phyloP scores from a whole-genome alignment of 2,113 vertebrate species.

The Scomber japonicus region DNA sequence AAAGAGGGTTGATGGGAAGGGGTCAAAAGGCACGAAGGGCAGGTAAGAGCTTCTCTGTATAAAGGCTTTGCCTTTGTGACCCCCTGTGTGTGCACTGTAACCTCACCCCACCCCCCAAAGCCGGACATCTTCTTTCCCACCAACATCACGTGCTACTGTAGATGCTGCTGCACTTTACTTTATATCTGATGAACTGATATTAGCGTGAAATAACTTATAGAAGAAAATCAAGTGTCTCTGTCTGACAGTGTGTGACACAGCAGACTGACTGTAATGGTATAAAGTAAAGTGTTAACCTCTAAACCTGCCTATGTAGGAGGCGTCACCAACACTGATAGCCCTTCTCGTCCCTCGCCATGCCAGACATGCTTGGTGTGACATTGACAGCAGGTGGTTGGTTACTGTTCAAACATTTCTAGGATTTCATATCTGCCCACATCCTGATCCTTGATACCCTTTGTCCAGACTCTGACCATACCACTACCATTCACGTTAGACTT shows the following conservation, averaged over 20 bases:
- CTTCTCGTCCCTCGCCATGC: constrained; percentile 24
- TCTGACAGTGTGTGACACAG: neutral
- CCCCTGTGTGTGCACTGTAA: constrained; percentile 71
- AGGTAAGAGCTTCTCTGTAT: constrained; percentile 87
- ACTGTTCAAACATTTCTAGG: constrained; percentile 61
- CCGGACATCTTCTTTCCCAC: constrained; percentile 52
- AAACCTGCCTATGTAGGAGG: constrained; percentile 46
- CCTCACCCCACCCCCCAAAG: constrained; percentile 31
- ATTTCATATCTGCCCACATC: constrained; percentile 53
- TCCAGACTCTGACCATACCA: constrained; percentile 35
- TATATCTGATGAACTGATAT: constrained; percentile 35
- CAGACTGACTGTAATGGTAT: constrained; percentile 34
- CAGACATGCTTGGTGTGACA: constrained; percentile 62
- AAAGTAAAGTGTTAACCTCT: constrained; percentile 68
- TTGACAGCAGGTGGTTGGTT: constrained; percentile 54
- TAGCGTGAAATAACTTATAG: too few species aligned
- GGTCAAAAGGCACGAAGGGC: constrained; percentile 85
- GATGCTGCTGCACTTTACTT: constrained; percentile 72
- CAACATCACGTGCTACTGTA: constrained; percentile 47
- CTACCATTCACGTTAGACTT: constrained; percentile 22
- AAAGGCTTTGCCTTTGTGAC: constrained; percentile 70
- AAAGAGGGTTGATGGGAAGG: constrained; percentile 92
- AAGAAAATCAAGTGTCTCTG: neutral
- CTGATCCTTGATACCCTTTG: constrained; percentile 33
- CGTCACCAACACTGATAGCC: constrained; percentile 31